Conservation (phyloP, 2,797 vertebrate species). For the Sebastes taczanowskii region DNA sequence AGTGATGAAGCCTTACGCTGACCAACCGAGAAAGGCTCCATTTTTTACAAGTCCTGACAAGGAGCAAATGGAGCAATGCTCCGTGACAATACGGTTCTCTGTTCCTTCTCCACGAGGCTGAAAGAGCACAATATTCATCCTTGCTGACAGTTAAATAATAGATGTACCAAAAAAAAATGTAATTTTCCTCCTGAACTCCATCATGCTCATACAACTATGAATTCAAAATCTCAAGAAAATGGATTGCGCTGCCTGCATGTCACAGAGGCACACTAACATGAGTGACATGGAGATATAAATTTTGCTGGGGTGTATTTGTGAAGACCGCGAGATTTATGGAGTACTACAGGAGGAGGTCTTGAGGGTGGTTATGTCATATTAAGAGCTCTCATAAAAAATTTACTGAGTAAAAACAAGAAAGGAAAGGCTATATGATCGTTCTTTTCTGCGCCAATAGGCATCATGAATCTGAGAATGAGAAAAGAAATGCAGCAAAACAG, state of each 20-base stretch:
- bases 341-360: slow-evolving; percentile 45
- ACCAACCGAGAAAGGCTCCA: slow-evolving; percentile 36
- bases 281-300: slow-evolving; percentile 67
- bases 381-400: slow-evolving; percentile 67
- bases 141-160: slow-evolving; percentile 82
- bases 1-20: slow-evolving; percentile 54
- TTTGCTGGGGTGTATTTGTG: slow-evolving; percentile 52
- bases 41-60: slow-evolving; percentile 66
- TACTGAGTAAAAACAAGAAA: slow-evolving; percentile 58
- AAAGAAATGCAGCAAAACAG: slow-evolving; percentile 37
- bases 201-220: slow-evolving; percentile 69
- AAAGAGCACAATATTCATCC: slow-evolving; percentile 74
- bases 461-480: slow-evolving; percentile 28
- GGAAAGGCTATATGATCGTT: slow-evolving; percentile 30
- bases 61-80: slow-evolving; percentile 69
- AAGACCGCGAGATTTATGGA: slow-evolving; percentile 63
- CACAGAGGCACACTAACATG: slow-evolving; percentile 51
- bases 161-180: slow-evolving; percentile 72
- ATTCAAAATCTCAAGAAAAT: slow-evolving; percentile 69
- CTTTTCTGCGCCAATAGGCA: slow-evolving; percentile 21
- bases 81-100: slow-evolving; percentile 51
- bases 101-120: slow-evolving; percentile 63
- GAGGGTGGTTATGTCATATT: slow-evolving; percentile 62
- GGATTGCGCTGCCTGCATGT: slow-evolving; percentile 57
- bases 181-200: slow-evolving; percentile 74